These are phyloP conservation scores for Aricia artaxerxes DNA, from an alignment of 2,888 invertebrate species.

Conservation along the genomic window DNA sequence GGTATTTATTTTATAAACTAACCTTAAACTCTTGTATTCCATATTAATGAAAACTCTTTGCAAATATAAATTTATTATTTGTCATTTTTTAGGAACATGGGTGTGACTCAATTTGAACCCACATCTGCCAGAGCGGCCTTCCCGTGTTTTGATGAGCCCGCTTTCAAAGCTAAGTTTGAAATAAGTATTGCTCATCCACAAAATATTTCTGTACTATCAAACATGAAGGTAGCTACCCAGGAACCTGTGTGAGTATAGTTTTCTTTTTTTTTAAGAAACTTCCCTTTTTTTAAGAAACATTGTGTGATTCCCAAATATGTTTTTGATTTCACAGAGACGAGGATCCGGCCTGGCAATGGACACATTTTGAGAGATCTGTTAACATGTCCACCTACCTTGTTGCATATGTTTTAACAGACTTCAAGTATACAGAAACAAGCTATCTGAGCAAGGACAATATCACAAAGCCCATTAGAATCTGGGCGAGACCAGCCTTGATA, in stretches of 20 bases:
- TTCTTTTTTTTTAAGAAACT: not conserved
- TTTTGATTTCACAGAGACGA: constrained; percentile 53
- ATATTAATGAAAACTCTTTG: not conserved
- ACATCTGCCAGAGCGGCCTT: constrained; percentile 84
- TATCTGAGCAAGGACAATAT: constrained; percentile 65
- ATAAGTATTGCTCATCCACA: constrained; percentile 84
- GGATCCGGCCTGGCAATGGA: constrained; percentile 86
- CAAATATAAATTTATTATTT: not conserved
- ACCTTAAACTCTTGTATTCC: not conserved
- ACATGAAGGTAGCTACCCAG: constrained; percentile 83
- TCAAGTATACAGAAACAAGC: constrained; percentile 71
- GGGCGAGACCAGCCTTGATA: constrained; percentile 83
- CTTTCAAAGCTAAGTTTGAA: constrained; percentile 87
- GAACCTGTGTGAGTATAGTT: constrained; percentile 74
- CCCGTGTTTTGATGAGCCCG: constrained; percentile 90
- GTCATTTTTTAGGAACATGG: constrained; percentile 72
- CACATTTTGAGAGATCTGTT: constrained; percentile 87
- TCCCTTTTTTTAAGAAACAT: not conserved
- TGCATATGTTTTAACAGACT: constrained; percentile 90
- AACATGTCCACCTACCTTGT: constrained; percentile 94
- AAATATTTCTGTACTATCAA: constrained; percentile 84
- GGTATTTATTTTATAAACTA: not conserved
- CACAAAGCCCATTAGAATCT: constrained; percentile 80
- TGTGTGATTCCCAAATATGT: not conserved
- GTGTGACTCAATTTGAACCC: constrained; percentile 84